phyloP scores from a whole-genome alignment of 2,113 vertebrate species.

The Chaenocephalus aceratus region DNA sequence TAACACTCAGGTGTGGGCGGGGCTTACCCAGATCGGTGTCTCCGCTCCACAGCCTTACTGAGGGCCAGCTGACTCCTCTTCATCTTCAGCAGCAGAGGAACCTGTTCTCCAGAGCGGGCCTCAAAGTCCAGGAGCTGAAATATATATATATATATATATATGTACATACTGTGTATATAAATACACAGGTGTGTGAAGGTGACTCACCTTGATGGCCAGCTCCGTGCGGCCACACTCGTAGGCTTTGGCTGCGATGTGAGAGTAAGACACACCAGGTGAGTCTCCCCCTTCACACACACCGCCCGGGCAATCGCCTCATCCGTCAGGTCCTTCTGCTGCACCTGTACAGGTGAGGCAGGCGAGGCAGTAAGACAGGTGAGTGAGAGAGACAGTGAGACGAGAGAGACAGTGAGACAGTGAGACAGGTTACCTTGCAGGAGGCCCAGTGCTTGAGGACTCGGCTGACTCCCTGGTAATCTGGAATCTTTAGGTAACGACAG shows the following conservation, averaged over 20 bases:
- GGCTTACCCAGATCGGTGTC: constrained; percentile 92
- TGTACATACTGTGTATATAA: too few relatives aligned
- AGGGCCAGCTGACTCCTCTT: constrained; percentile 94
- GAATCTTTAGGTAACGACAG: constrained; percentile 93
- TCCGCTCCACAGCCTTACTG: constrained; percentile 95
- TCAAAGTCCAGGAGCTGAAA: constrained; percentile 93
- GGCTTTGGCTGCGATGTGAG: constrained; percentile 92
- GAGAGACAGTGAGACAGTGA: not conserved
- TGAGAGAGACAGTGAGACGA: not conserved
- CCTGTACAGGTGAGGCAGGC: constrained; percentile 42
- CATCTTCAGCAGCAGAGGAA: constrained; percentile 96
- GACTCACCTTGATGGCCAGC: constrained; percentile 92
- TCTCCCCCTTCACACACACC: constrained; percentile 93
- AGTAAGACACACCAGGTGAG: constrained; percentile 93
- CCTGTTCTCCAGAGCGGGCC: constrained; percentile 94
- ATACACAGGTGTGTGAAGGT: too few relatives aligned
- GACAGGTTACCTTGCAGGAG: constrained; percentile 89
- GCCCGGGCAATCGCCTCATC: constrained; percentile 92
- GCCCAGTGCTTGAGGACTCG: constrained; percentile 97
- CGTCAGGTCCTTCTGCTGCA: constrained; percentile 93
- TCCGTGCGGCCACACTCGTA: constrained; percentile 92
- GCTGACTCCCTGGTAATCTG: constrained; percentile 95
- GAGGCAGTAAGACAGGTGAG: not conserved
- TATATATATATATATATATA: too few relatives aligned
- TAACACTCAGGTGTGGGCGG: constrained; percentile 70